Evolutionary conservation across 2,113 vertebrate species (phyloP), one percentile per base, ranked within the genome.

Genomic region (Colossoma macropomum): DNA sequence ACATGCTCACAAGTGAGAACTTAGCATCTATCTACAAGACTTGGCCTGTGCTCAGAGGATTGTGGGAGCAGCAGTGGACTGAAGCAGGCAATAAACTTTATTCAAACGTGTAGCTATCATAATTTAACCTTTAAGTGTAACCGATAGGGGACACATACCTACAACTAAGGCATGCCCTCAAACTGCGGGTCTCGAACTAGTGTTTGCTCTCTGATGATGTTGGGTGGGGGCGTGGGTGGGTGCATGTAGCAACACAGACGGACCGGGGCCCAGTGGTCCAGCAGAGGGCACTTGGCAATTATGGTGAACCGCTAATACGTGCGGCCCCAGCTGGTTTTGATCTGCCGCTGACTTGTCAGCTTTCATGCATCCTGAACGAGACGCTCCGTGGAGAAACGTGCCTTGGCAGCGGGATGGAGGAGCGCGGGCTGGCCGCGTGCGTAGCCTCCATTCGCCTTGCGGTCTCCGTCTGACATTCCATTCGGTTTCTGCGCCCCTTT

Each of bases 271-370:
- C 54, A 23, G 54, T 2, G 27, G 80, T 68, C 73, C 48, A 28
- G 28, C 12, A 74, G 77, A 92, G 90, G 92, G 91, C 90, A 92
- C 86, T 70, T 87, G 86, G 89, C 89, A 92, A 91, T 93, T 92
- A 91, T 86, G 84, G 87, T 82, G 81, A 83, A 74, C 90, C 89
- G 71, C 90, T 92, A 91, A 93, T 88, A 88, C 88, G 77, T 16
- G 52, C 52, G 17, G 28, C 54, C 87, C 85, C 92, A 93, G 91
- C 92, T 94, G 93, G 93, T 90, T 89, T 90, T 87, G 87, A 94
- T 93, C 92, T 90, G 71, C 56, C 50, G 32, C 85, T 84, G 85
- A 92, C 87, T 90, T 94, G 93, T 94, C 93, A 93, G 89, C 87
- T 92, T 89, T 90, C 89, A 94, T 93, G 92, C 91, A 88, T 93